Conservation (phyloP, 2,888 invertebrate genomes). For the Sicus ferrugineus region DNA sequence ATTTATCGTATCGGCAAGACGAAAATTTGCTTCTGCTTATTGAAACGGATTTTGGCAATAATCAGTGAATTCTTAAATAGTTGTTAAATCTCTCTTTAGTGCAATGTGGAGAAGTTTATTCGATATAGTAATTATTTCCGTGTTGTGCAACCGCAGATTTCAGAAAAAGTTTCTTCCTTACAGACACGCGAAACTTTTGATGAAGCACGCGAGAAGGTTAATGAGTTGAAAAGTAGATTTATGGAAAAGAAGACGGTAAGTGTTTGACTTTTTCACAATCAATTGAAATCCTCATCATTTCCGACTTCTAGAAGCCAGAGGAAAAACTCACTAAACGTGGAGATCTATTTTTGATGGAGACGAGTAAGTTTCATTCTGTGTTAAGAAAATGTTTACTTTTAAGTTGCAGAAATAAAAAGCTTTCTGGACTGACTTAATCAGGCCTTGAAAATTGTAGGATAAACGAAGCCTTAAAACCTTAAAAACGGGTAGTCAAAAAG, state of each 20-base stretch:
- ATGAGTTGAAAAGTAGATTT: constrained; percentile 95
- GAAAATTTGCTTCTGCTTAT: too few species aligned
- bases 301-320: constrained; percentile 70
- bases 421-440: background rate
- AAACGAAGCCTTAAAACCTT: too few species aligned
- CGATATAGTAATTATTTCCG: too few species aligned
- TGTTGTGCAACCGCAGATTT: too few species aligned
- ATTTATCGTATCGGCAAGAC: too few species aligned
- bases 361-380: constrained; percentile 74
- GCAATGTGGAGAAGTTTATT: too few species aligned
- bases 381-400: background rate
- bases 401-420: background rate
- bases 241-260: constrained; percentile 90
- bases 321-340: constrained; percentile 84
- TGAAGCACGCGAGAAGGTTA: constrained; percentile 89
- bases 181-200: constrained; percentile 93
- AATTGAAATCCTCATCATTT: constrained; percentile 17
- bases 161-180: constrained; percentile 11
- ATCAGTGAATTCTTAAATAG: too few species aligned
- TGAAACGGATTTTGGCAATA: too few species aligned
- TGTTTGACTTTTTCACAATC: constrained; percentile 35
- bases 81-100: too few species aligned
- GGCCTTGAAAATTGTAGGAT: background rate
- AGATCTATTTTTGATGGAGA: constrained; percentile 94
- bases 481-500: too few species aligned